phyloP scores from a whole-genome alignment of 1,140 invertebrate species.

The Drosophila bocki region DNA sequence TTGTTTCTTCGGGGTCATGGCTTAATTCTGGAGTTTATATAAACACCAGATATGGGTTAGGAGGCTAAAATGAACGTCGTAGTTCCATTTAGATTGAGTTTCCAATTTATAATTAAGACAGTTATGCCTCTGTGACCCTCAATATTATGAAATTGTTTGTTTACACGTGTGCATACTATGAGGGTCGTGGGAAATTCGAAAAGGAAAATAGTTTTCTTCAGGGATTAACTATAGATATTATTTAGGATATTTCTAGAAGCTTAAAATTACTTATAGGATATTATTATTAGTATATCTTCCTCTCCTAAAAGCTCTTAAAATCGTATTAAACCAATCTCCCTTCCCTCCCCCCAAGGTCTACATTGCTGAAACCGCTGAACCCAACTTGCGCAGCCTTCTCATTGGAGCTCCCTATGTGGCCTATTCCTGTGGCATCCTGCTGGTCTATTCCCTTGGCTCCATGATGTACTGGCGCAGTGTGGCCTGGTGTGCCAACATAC shows the following conservation, averaged over 20 bases:
- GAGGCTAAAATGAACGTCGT: neutral
- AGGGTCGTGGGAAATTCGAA: conserved; percentile 21
- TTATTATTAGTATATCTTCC: too few species aligned
- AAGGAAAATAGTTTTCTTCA: neutral
- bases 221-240: too few species aligned
- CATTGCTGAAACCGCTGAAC: conserved; percentile 90
- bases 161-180: conserved; percentile 25
- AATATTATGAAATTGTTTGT: conserved; percentile 58
- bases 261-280: too few species aligned
- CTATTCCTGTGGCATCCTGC: conserved; percentile 90
- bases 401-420: conserved; percentile 89
- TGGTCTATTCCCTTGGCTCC: conserved; percentile 89
- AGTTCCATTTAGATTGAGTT: neutral
- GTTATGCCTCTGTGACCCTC: conserved; percentile 47
- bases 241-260: neutral
- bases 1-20: conserved; percentile 30
- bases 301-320: neutral
- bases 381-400: conserved; percentile 88
- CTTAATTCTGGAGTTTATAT: neutral
- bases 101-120: conserved; percentile 4
- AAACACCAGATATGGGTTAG: neutral
- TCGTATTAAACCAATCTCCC: neutral
- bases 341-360: conserved; percentile 86
- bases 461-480: conserved; percentile 88
- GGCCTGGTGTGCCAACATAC: conserved; percentile 87